A percentile compares a stretch with the other conserved stretches of the same genome.
Conservation (phyloP, 2,113 vertebrate genomes). For the human region DNA sequence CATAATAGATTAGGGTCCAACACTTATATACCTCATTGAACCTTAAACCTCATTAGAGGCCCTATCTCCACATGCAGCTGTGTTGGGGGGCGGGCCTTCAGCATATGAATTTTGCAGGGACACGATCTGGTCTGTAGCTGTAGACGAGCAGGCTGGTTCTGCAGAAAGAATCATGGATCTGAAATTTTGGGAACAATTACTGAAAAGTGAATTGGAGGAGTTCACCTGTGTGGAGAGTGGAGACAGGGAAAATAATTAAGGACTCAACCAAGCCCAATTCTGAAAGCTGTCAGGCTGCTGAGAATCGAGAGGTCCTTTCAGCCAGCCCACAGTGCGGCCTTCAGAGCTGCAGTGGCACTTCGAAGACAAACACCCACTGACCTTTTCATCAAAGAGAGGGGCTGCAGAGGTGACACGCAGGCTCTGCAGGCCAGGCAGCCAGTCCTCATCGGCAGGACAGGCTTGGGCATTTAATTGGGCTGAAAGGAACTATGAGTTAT, state of each 20-base stretch:
- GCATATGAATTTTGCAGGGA: no score
- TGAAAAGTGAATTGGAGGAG: neutral
- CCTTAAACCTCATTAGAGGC: neutral
- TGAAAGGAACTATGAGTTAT: neutral
- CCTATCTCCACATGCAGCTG: neutral
- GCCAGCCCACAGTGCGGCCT: rapidly evolving
- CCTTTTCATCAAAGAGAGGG: conserved; percentile 18
- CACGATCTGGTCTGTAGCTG: rapidly evolving
- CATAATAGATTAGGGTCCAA: neutral
- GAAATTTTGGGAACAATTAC: neutral
- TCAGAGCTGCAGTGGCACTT: neutral
- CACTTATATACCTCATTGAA: neutral
- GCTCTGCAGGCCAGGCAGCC: neutral
- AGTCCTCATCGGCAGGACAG: neutral
- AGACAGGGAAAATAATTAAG: neutral
- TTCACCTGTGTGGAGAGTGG: neutral
- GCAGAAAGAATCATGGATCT: neutral
- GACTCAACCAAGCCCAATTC: neutral
- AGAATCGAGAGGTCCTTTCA: neutral
- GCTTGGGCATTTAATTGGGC: neutral
- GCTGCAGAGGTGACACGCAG: rapidly evolving
- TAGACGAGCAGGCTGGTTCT: neutral
- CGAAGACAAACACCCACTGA: neutral
- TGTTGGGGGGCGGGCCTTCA: rapidly evolving
- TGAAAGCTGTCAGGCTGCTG: neutral